Percentiles rank a stretch among this genome's conserved stretches.
phyloP scores from a whole-genome alignment of 2,888 invertebrate genomes.

The Protophormia terraenovae region DNA sequence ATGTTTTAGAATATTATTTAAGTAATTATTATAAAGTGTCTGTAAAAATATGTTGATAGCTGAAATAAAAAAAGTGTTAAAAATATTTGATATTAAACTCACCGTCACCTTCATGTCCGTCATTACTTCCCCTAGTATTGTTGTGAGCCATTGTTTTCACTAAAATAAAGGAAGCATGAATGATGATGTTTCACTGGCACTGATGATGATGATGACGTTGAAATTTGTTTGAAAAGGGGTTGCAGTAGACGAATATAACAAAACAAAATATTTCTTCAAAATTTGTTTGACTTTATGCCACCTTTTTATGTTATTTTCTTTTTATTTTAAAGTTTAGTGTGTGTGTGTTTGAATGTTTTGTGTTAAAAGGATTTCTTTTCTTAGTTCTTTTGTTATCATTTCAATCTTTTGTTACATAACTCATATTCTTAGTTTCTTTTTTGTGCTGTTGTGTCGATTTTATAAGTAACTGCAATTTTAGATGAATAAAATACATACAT shows the following conservation, averaged over 20 bases:
- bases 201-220: conserved; percentile 44
- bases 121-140: conserved; percentile 51
- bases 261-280: conserved; percentile 21
- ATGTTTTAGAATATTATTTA: neutral
- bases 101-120: conserved; percentile 65
- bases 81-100: conserved; percentile 64
- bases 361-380: conserved; percentile 56
- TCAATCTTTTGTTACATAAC: conserved; percentile 52
- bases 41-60: conserved; percentile 18
- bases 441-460: conserved; percentile 39
- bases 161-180: conserved; percentile 46
- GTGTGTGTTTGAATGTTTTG: conserved; percentile 4
- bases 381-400: conserved; percentile 44
- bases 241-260: conserved; percentile 6
- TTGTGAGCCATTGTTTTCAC: conserved; percentile 42
- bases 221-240: conserved; percentile 63
- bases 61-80: conserved; percentile 45
- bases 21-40: conserved; percentile 31
- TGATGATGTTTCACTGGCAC: conserved; percentile 33
- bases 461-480: conserved; percentile 52
- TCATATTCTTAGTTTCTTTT: conserved; percentile 35
- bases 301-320: conserved; percentile 9
- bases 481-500: conserved; percentile 19
- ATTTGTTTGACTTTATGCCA: conserved; percentile 73
- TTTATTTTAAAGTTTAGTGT: conserved; percentile 8